Conservation (phyloP, 2,113 vertebrate species). For the Thamnophis sirtalis region DNA sequence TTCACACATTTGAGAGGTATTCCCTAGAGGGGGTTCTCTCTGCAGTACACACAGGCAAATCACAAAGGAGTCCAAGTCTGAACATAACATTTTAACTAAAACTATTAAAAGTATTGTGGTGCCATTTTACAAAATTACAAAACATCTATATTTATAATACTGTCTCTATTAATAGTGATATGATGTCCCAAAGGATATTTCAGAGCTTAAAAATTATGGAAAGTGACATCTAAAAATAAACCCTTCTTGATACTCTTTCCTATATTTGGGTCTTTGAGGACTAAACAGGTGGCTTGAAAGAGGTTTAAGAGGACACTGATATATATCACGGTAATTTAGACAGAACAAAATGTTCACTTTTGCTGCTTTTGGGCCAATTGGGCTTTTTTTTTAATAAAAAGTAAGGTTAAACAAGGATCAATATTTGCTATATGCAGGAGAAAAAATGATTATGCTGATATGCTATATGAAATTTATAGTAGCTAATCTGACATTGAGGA, state of each 20-base stretch:
- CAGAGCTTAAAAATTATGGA: background rate
- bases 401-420: background rate
- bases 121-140: background rate
- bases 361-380: accelerated
- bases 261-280: background rate
- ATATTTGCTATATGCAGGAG: background rate
- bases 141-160: background rate
- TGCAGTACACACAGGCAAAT: background rate
- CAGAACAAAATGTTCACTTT: background rate
- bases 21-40: background rate
- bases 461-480: background rate
- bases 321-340: background rate
- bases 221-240: background rate
- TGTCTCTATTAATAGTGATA: background rate
- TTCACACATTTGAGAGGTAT: background rate
- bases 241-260: background rate
- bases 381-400: background rate
- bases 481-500: background rate
- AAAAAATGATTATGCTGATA: background rate
- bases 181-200: background rate
- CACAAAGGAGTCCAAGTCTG: background rate
- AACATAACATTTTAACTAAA: background rate
- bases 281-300: background rate
- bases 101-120: background rate
- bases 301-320: background rate